Conservation (phyloP, 2,797 vertebrate species). For the Chanos chanos region DNA sequence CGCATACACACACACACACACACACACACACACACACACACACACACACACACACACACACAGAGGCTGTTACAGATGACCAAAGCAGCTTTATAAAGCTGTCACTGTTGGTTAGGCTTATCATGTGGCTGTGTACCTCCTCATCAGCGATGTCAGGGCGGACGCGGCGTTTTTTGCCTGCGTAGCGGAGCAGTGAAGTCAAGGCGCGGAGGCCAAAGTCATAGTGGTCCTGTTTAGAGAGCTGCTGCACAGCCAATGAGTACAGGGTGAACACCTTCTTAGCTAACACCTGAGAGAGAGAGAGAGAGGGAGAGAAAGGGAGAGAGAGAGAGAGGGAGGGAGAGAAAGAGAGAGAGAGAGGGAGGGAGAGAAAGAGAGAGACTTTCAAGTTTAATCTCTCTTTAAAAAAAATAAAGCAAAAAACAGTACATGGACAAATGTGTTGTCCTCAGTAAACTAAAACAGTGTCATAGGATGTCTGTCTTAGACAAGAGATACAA, state of each 20-base stretch:
- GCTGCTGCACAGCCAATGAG: slow-evolving; percentile 82
- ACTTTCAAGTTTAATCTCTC: slow-evolving; percentile 16
- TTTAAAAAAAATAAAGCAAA: too few species aligned
- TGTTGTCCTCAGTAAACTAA: too few species aligned
- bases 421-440: too few species aligned
- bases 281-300: slow-evolving; percentile 71
- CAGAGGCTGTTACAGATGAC: too few species aligned
- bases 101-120: slow-evolving; percentile 2
- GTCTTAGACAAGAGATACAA: too few species aligned
- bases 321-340: neutral
- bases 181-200: slow-evolving; percentile 83
- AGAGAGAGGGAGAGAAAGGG: neutral
- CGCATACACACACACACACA: too few species aligned
- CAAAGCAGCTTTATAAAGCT: too few species aligned
- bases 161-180: slow-evolving; percentile 78
- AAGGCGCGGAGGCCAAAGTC: slow-evolving; percentile 88
- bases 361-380: neutral
- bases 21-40: too few species aligned
- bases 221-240: slow-evolving; percentile 90
- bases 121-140: slow-evolving; percentile 65
- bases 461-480: too few species aligned
- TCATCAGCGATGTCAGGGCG: slow-evolving; percentile 72
- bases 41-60: too few species aligned
- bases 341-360: neutral
- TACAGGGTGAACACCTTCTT: slow-evolving; percentile 89